These are phyloP conservation scores for Agrypnia vestita DNA, from an alignment of 1,140 invertebrate species.

Conservation along the genomic window DNA sequence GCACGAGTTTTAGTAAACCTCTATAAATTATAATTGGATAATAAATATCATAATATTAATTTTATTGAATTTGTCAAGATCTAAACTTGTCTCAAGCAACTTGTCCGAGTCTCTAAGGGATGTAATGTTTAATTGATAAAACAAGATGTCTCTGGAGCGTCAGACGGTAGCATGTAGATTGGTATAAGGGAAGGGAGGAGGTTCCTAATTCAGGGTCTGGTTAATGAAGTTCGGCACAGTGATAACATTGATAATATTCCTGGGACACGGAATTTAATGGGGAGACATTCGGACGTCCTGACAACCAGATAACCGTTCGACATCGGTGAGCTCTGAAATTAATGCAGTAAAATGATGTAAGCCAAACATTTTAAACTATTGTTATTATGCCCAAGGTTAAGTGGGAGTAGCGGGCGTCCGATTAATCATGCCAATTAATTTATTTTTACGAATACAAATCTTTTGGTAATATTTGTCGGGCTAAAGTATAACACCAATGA, in stretches of 20 bases:
- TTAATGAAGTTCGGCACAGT: conserved; percentile 43
- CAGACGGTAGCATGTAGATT: neutral
- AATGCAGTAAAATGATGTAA: conserved; percentile 15
- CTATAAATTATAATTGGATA: too few relatives aligned
- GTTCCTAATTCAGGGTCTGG: neutral
- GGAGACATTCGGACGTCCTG: conserved; percentile 12
- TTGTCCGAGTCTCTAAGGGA: conserved; percentile 16
- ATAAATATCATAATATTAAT: too few relatives aligned
- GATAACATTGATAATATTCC: conserved; percentile 46
- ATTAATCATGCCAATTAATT: too few relatives aligned
- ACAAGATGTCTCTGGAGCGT: conserved; percentile 39
- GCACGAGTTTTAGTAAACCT: too few relatives aligned
- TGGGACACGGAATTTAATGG: conserved; percentile 41
- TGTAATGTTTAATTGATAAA: conserved; percentile 48
- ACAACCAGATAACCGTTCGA: conserved; percentile 16
- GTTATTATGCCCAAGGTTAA: too few relatives aligned
- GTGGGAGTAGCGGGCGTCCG: too few relatives aligned
- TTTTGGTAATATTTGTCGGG: too few relatives aligned
- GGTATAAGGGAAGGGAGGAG: neutral
- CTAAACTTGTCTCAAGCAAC: neutral
- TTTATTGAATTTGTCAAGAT: neutral
- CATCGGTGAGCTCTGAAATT: conserved; percentile 12
- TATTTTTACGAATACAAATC: too few relatives aligned
- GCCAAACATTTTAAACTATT: neutral
- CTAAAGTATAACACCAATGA: too few relatives aligned